Evolutionary conservation across 2,113 vertebrate genomes (phyloP).

Genomic region (Cranoglanis bouderius): DNA sequence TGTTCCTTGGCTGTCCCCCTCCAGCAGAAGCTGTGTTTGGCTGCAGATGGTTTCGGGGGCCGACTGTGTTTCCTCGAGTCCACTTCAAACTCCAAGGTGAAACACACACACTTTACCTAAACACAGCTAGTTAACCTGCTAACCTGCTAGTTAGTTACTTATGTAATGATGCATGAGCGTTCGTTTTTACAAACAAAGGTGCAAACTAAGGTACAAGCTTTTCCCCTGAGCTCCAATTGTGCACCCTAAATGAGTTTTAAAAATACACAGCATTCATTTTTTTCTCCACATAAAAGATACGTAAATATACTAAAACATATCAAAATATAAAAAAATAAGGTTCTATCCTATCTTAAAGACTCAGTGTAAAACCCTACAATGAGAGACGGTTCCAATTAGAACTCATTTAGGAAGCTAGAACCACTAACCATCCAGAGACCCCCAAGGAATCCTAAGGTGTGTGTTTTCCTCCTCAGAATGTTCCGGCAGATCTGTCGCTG

Average conservation of each 20-base stretch:
- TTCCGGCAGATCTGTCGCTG: conserved; percentile 72
- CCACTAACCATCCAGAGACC: neutral
- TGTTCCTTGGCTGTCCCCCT: conserved; percentile 82
- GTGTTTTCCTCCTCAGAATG: conserved; percentile 65
- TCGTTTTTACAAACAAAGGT: neutral
- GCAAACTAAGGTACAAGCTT: neutral
- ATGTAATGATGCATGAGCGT: neutral
- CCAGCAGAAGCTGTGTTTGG: conserved; percentile 89
- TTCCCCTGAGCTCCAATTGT: neutral
- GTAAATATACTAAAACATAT: no score
- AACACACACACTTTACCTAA: neutral
- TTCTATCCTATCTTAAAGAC: no score
- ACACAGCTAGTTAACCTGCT: neutral
- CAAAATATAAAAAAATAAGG: no score
- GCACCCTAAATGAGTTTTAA: neutral
- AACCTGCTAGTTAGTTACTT: neutral
- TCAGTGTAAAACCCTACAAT: no score
- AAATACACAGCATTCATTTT: neutral
- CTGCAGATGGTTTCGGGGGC: conserved; percentile 90
- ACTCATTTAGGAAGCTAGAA: neutral
- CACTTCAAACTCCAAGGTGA: conserved; percentile 92
- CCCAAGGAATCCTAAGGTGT: neutral
- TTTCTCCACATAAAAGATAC: neutral
- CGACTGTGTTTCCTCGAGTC: conserved; percentile 88
- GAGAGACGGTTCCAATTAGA: neutral